Base-by-base conservation (phyloP, 1,140 invertebrate species). In the Solenopsis fugax region DNA sequence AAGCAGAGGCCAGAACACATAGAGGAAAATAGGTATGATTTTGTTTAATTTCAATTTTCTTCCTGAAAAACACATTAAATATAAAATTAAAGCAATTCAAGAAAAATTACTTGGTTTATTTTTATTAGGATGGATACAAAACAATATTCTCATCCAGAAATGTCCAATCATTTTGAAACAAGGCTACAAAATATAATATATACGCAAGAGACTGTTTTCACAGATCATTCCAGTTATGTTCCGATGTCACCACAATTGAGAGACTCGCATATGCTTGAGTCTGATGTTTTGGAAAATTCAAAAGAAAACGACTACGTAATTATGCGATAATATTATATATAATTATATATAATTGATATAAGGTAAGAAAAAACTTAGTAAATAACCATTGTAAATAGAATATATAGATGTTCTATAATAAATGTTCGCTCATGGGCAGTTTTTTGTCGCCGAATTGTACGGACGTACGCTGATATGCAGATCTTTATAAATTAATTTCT, bases 241-340 rank as follows among this genome's bases (percentile, higher is more conserved):
- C 91, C 93, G 2, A 95, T 95, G 95, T 95, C 93, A 16, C 94
- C 95, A 1, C 89, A 94, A 80, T 73, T 93, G 13, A 92, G 92
- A 58, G 92, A 94, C 21, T 88, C 93, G 2, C 89, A 89, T 6
- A 24, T 91, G 6, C 85, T 87, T 18, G 88, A 93, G 54, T 78
- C 91, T 6, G 80, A 93, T 34, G 81, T 88, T n/a, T 88, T 92
- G 73, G 89, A 91, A 62, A 72, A 88, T 21, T 86, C 80, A 37
- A 88, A 92, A 73, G 94, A 95, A 84, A 92, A 93, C 69, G 89
- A 94, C 73, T 95, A 95, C 24, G 93, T 95, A 88, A 93, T 94
- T 13, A 95, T 95, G 95, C 93, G 93, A 87, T 95, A 92, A 85
- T 6, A 72, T 58, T 80, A 65, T 52, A 37, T 12, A 5, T n/a